Conservation (phyloP, 2,797 vertebrate species). For the Bradypodion pumilum region DNA sequence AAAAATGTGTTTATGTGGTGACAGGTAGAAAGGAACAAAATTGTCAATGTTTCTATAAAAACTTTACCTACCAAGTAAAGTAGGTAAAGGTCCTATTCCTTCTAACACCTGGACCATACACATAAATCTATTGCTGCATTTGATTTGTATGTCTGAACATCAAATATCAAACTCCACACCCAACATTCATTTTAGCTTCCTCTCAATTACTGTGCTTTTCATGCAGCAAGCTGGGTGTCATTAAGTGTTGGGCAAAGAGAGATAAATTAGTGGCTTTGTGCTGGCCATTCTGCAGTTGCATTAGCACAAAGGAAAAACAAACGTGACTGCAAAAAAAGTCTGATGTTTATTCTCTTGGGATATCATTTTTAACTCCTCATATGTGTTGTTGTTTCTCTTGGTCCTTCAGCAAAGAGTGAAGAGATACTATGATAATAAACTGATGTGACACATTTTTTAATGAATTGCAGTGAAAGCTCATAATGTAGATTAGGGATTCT, state of each 20-base stretch:
- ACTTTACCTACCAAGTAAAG: not conserved
- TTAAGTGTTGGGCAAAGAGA: not conserved
- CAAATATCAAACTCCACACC: no score
- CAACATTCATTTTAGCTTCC: not conserved
- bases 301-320: not conserved
- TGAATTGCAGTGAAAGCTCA: not conserved
- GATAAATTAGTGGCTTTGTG: not conserved
- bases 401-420: not conserved
- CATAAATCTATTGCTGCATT: not conserved
- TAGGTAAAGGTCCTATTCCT: no score
- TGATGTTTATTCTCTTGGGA: not conserved
- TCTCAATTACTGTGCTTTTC: not conserved
- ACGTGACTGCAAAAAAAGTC: not conserved
- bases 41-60: not conserved
- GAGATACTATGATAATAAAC: not conserved
- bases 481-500: no score
- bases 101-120: not conserved
- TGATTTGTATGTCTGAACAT: not conserved
- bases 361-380: not conserved
- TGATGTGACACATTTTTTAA: not conserved
- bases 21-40: slow-evolving; percentile 9
- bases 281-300: not conserved
- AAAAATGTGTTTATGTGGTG: no score
- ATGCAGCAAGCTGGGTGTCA: not conserved
- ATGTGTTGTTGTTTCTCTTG: not conserved